Base-by-base conservation (phyloP, 2,797 vertebrate species). In the Hapalemur alaotrensis region DNA sequence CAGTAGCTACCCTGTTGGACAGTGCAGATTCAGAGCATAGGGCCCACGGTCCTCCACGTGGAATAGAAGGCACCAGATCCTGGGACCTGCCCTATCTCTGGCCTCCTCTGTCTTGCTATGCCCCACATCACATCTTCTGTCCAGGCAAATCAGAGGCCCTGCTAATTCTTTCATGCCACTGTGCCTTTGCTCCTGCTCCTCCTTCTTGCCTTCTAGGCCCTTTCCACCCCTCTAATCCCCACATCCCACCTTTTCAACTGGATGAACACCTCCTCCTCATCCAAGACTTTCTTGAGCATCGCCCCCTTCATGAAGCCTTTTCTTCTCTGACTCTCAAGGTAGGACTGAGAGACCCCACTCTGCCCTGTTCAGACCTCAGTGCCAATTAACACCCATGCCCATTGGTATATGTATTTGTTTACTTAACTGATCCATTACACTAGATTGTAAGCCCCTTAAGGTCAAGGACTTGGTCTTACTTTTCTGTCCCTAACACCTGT, bases 41-140 rank as follows among this genome's bases (percentile, higher is more conserved):
- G 59, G 23, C 41, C 38, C 54, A 3, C 0, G 22, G 35, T 13
- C 61, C 35, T 73, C 35, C 2, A 0, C 0, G 20, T 0, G 38
- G 75, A 59, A 2, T 1, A 15, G 30, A 76, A 7, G 63, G 52
- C 0, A 4, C 76, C 22, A 8, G 13, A 46, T 4, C 41, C 28
- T 18, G 4, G 20, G 59, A 43, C 9, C 50, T 41, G 3, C 35
- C 14, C 87, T 41, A 1, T 9, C 43, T 54, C 43, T 23, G 35
- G 46, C 88, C 70, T 91, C 88, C n/a, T 7, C 32, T 67, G 69
- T 75, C 10, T 46, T n/a, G 4, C 67, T 23, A 10, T 50, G 1
- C 6, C 59, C 52, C 5, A 4, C 11, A 14, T 3, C 70, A 38
- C 46, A 30, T 35, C 61, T 65, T 69, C 78, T 76, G 23, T 92